A percentile compares a stretch with the other conserved stretches of the same genome.
Evolutionary conservation across 2,888 invertebrate genomes (phyloP).

Genomic region (Pediacus dermestoides): DNA sequence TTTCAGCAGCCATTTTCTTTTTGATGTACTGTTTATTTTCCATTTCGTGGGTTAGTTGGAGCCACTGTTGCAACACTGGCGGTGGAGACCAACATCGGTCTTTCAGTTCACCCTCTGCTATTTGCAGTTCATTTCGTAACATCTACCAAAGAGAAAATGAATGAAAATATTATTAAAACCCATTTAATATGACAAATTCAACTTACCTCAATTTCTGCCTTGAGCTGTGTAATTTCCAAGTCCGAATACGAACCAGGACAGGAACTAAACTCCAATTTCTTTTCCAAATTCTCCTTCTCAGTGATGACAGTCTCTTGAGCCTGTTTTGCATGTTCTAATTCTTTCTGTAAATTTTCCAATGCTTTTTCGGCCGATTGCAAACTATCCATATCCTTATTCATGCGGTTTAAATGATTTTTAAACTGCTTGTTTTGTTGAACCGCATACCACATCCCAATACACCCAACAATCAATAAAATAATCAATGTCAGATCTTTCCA

Average conservation of each 20-base stretch:
- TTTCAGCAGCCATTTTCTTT: constrained; percentile 78
- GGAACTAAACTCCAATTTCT: constrained; percentile 59
- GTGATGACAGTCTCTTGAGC: constrained; percentile 79
- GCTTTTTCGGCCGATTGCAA: constrained; percentile 86
- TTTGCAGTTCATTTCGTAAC: constrained; percentile 74
- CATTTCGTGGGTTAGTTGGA: constrained; percentile 93
- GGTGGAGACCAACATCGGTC: constrained; percentile 89
- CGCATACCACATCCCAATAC: constrained; percentile 88
- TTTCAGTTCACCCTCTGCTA: constrained; percentile 87
- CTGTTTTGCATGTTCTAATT: constrained; percentile 77
- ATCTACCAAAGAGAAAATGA: constrained; percentile 53
- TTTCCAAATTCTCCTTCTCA: constrained; percentile 78
- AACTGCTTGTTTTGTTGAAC: constrained; percentile 87
- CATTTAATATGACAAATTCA: background rate
- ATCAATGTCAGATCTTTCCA: constrained; percentile 90
- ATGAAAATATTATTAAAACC: constrained; percentile 17
- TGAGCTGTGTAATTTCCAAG: constrained; percentile 74
- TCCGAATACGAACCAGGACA: constrained; percentile 75
- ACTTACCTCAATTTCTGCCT: constrained; percentile 76
- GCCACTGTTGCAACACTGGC: constrained; percentile 85
- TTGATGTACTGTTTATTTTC: constrained; percentile 85
- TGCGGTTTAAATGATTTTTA: constrained; percentile 78
- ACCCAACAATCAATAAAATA: constrained; percentile 75
- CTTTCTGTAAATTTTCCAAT: constrained; percentile 78
- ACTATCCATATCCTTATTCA: constrained; percentile 93